Percentiles rank a stretch among this genome's conserved stretches.
Evolutionary conservation across 1,140 invertebrate species (phyloP).

Genomic region (Philotrypesis tridentata): DNA sequence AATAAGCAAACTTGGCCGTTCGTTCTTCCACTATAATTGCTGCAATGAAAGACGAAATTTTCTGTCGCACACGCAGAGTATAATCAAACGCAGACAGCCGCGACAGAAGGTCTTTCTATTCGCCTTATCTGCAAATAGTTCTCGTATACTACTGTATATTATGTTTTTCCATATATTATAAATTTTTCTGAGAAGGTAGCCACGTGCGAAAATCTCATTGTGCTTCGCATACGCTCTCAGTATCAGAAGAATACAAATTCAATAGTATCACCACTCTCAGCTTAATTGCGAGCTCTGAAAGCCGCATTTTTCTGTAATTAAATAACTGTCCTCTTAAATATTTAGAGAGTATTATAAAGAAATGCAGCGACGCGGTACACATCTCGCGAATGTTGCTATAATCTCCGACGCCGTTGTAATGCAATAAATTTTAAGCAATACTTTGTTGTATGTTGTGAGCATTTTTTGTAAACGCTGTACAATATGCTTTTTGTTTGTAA

Average conservation of each 20-base stretch:
- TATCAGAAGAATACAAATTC: slow-evolving; percentile 8
- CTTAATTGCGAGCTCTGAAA: not conserved
- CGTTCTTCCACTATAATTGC: not conserved
- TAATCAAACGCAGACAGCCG: not conserved
- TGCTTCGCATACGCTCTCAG: not conserved
- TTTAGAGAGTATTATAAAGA: not conserved
- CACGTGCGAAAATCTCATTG: not conserved
- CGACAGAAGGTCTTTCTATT: not conserved
- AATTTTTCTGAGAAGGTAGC: not conserved
- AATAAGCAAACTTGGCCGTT: not conserved
- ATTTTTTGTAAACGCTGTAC: not conserved
- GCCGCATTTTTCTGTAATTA: slow-evolving; percentile 13
- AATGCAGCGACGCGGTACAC: slow-evolving; percentile 1
- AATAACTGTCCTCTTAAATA: slow-evolving; percentile 25
- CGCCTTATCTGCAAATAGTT: not conserved
- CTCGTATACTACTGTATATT: not conserved
- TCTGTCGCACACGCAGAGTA: not conserved
- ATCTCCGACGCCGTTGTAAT: not conserved
- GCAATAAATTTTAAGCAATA: slow-evolving; percentile 5
- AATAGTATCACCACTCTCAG: not conserved
- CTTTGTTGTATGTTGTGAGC: not conserved
- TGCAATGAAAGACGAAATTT: not conserved
- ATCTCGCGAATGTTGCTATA: not conserved
- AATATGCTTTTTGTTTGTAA: not conserved
- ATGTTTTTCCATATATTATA: not conserved